Evolutionary conservation across 2,113 vertebrate genomes (phyloP), one percentile per base, ranked within the genome.

Genomic region (Ondatra zibethicus): DNA sequence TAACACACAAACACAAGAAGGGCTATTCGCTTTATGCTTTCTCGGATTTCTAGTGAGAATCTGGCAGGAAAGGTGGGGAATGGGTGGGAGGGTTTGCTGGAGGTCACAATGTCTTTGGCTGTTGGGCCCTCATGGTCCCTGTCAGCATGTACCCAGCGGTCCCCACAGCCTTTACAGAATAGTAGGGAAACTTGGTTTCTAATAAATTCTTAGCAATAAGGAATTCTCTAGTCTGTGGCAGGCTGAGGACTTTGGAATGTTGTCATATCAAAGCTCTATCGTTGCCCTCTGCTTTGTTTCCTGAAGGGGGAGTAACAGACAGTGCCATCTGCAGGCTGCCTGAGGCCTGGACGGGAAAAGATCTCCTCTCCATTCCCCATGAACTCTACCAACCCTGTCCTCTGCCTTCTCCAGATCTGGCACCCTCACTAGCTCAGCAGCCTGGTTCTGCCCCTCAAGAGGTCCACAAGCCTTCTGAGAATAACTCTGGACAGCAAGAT

Each of bases 351-450:
- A 99, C 97, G 55, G 99, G 99, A 13, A 98, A 98, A 94, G 99
- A 99, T 73, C 99, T 99, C 39, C 99, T 99, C 88, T 99, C 98
- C 93, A 98, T 99, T 45, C 99, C 99, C 17, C 99, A 99, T 0
- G 99, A 99, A 98, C 98, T 99, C 7, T 99, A 99, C 93, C 98
- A 99, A 50, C 96, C 98, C 23, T 99, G 99, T 95, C 52, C 66
- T 36, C 70, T 39, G 21, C 47, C 89, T 47, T 45, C 86, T 81
- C n/a, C 1, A 14, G 82, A 89, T 0, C 81, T 11, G 16, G 52
- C 5, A 6, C 29, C 96, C 66, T 25, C 45, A 0, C 42, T 63
- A 78, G 95, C 97, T 42, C 99, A 98, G 82, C 99, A 99, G 93
- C 98, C 98, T 9, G 97, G 98, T 89, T 91, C 82, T 0, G 98